A percentile compares a stretch with the other conserved stretches of the same genome.
phyloP scores from a whole-genome alignment of 2,888 invertebrate species.

The Pelosia muscerda region DNA sequence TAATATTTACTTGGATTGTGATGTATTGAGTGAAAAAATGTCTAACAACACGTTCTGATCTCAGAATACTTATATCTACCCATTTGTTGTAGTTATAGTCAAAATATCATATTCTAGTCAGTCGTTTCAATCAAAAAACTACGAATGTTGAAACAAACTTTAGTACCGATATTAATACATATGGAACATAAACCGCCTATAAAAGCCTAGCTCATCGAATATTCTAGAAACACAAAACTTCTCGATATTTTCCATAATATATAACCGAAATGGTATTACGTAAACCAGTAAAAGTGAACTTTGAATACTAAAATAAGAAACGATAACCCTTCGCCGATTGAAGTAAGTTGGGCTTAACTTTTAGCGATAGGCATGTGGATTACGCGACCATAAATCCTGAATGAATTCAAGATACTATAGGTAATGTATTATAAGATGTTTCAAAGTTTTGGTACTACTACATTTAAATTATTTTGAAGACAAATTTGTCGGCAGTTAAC shows the following conservation, averaged over 20 bases:
- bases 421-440: too few relatives aligned
- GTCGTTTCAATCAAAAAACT: not conserved
- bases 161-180: not conserved
- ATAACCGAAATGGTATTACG: constrained; percentile 26
- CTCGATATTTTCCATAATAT: constrained; percentile 23
- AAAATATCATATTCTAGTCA: not conserved
- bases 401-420: not conserved
- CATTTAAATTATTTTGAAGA: too few relatives aligned
- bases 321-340: constrained; percentile 34
- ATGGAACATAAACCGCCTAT: not conserved
- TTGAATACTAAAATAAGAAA: constrained; percentile 41
- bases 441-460: too few relatives aligned
- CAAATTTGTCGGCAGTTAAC: too few relatives aligned
- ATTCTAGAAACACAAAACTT: constrained; percentile 30
- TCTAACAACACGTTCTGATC: too few relatives aligned
- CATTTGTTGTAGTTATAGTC: too few relatives aligned
- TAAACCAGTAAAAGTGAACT: constrained; percentile 35
- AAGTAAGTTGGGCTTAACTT: constrained; percentile 39
- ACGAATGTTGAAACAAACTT: not conserved
- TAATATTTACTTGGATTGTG: too few relatives aligned
- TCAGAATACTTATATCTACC: too few relatives aligned
- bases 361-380: constrained; percentile 33
- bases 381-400: constrained; percentile 11
- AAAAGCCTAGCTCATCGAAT: constrained; percentile 18
- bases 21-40: too few relatives aligned